These are phyloP conservation scores for Nomia melanderi DNA, from an alignment of 1,140 invertebrate species.

Conservation along the genomic window DNA sequence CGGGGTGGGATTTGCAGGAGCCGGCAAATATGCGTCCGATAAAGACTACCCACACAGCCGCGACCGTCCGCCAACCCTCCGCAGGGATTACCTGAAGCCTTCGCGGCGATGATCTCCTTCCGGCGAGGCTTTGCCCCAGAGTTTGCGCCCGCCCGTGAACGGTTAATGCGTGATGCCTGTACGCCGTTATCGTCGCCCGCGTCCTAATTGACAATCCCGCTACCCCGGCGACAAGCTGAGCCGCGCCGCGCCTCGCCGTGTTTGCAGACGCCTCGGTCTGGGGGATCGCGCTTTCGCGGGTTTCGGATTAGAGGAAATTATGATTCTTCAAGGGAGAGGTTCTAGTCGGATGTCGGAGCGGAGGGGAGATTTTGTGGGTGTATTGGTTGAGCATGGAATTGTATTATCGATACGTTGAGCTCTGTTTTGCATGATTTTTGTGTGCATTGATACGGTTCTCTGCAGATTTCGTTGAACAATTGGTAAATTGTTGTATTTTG, in stretches of 20 bases:
- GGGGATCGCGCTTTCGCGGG: constrained; percentile 18
- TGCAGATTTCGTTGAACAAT: no score
- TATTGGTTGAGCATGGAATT: no score
- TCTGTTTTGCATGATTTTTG: no score
- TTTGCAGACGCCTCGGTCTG: background rate
- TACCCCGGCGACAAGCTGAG: background rate
- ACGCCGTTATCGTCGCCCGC: background rate
- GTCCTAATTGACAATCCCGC: constrained; percentile 27
- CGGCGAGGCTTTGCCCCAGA: constrained; percentile 38
- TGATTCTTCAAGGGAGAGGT: background rate
- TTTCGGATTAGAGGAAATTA: constrained; percentile 52
- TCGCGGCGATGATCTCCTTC: constrained; percentile 61
- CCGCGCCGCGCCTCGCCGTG: constrained; percentile 6
- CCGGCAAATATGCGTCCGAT: constrained; percentile 68
- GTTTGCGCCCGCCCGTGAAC: constrained; percentile 19
- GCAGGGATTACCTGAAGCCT: constrained; percentile 56
- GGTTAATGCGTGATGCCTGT: constrained; percentile 37
- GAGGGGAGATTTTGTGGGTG: background rate
- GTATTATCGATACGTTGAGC: no score
- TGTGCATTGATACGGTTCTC: no score
- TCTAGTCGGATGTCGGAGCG: background rate
- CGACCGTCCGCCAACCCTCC: constrained; percentile 31
- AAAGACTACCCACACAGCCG: constrained; percentile 56
- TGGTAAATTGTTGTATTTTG: no score
- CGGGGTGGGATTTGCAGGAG: constrained; percentile 63